phyloP scores from a whole-genome alignment of 2,888 invertebrate genomes.

The Chelonus formosanus region DNA sequence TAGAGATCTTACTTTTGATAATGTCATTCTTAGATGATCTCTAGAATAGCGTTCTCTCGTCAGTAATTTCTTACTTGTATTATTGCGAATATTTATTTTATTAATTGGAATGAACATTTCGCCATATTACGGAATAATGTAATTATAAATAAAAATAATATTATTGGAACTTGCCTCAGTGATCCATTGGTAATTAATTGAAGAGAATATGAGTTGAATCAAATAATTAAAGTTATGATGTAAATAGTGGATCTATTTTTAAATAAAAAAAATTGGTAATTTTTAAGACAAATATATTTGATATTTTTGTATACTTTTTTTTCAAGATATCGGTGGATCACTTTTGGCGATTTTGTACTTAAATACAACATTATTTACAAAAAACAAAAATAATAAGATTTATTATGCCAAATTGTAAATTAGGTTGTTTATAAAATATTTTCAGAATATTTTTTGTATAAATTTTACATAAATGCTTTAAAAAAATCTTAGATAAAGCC shows the following conservation, averaged over 20 bases:
- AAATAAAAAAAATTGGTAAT: background rate
- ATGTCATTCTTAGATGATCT: conserved; percentile 70
- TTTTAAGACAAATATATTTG: background rate
- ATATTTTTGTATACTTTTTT: background rate
- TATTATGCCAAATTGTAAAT: too few species aligned
- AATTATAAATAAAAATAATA: background rate
- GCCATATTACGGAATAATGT: conserved; percentile 11
- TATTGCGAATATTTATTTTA: background rate
- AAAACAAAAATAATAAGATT: too few species aligned
- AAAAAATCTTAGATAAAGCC: too few species aligned
- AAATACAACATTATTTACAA: too few species aligned
- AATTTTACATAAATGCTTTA: too few species aligned
- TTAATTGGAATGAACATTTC: conserved; percentile 13
- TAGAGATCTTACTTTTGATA: conserved; percentile 67
- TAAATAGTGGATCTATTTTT: background rate
- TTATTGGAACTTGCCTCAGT: conserved; percentile 25
- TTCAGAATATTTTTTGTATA: too few species aligned
- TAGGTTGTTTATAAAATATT: too few species aligned
- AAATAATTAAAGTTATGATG: conserved; percentile 3
- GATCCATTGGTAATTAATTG: conserved; percentile 13
- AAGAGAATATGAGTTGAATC: background rate
- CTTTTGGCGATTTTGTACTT: too few species aligned
- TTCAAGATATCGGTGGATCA: too few species aligned
- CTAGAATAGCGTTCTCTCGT: conserved; percentile 1
- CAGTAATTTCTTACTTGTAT: background rate